phyloP scores from a whole-genome alignment of 2,888 invertebrate species.

The Rotaria magnacalcarata region DNA sequence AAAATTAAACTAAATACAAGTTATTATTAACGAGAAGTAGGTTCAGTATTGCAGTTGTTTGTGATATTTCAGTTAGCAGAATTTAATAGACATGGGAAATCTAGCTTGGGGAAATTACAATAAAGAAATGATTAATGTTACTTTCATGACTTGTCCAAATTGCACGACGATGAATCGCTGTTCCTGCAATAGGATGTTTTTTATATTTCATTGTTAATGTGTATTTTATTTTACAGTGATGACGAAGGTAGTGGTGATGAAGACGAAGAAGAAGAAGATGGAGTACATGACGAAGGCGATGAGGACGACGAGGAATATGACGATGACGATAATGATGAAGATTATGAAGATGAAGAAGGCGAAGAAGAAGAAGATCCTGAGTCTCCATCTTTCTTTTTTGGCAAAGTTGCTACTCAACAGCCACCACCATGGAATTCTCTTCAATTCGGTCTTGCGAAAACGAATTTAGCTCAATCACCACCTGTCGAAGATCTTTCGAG shows the following conservation, averaged over 20 bases:
- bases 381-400: background rate
- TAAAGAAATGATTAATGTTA: too few relatives aligned
- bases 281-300: conserved; percentile 1
- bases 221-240: conserved; percentile 11
- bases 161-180: too few relatives aligned
- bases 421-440: background rate
- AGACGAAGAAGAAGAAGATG: conserved; percentile 22
- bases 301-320: conserved; percentile 15
- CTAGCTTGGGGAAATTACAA: too few relatives aligned
- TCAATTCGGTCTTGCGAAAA: background rate
- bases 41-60: too few relatives aligned
- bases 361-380: conserved; percentile 38
- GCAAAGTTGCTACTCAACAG: background rate
- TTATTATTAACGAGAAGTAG: too few relatives aligned
- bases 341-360: conserved; percentile 25
- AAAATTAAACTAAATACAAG: too few relatives aligned
- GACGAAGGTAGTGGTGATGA: conserved; percentile 45
- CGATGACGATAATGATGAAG: conserved; percentile 31
- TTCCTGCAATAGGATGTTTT: too few relatives aligned
- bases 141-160: too few relatives aligned
- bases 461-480: background rate
- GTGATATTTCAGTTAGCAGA: too few relatives aligned
- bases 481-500: background rate
- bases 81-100: too few relatives aligned
- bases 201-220: too few relatives aligned